Conservation (phyloP, 2,113 vertebrate genomes). For the Toxotes jaculatrix region DNA sequence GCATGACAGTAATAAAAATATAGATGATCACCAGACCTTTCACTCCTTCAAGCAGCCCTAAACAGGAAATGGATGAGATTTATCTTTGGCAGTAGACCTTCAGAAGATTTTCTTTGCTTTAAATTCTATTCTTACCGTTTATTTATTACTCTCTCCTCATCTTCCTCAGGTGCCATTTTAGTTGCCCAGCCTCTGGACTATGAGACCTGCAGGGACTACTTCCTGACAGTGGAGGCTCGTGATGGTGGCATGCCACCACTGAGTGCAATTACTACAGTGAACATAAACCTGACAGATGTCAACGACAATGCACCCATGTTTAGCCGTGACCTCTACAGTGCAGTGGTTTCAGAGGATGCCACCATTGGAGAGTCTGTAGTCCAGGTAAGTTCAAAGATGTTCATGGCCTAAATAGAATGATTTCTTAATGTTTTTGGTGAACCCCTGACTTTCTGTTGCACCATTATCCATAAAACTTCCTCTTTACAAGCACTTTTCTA, state of each 20-base stretch:
- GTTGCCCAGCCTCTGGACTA: slow-evolving; percentile 92
- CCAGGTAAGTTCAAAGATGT: slow-evolving; percentile 80
- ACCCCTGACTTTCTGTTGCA: no score
- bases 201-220: slow-evolving; percentile 93
- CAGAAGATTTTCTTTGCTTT: no score
- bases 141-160: not conserved
- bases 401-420: no score
- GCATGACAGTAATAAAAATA: no score
- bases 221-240: slow-evolving; percentile 94
- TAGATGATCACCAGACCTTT: no score
- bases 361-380: slow-evolving; percentile 89
- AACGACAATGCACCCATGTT: slow-evolving; percentile 95
- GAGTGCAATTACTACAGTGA: slow-evolving; percentile 91
- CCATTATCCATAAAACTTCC: not conserved
- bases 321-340: slow-evolving; percentile 88
- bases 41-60: no score
- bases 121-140: no score
- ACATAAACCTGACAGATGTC: slow-evolving; percentile 94
- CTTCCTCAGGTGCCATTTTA: slow-evolving; percentile 87
- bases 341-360: slow-evolving; percentile 92
- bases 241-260: slow-evolving; percentile 94
- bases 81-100: no score
- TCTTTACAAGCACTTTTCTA: not conserved
- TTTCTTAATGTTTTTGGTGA: no score
- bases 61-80: no score